phyloP scores from a whole-genome alignment of 2,888 invertebrate species.

The Perizoma affinitatum region DNA sequence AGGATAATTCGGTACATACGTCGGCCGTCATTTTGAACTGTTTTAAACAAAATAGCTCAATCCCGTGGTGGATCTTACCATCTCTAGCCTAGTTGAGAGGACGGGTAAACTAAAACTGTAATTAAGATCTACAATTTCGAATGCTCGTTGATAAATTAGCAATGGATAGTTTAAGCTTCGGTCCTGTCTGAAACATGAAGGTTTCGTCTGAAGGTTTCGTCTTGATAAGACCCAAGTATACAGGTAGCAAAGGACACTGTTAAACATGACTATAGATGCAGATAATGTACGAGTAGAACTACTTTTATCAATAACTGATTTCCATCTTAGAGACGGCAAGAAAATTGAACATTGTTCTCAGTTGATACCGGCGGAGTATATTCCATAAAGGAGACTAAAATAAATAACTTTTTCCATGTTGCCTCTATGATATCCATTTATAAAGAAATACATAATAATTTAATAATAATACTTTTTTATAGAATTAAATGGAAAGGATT shows the following conservation, averaged over 20 bases:
- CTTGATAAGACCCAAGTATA: conserved; percentile 13
- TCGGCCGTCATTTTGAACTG: too few relatives aligned
- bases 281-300: conserved; percentile 9
- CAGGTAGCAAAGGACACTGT: conserved; percentile 12
- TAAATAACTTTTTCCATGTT: too few relatives aligned
- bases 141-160: neutral
- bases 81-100: too few relatives aligned
- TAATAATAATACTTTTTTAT: too few relatives aligned
- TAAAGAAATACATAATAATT: too few relatives aligned
- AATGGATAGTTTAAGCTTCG: conserved; percentile 8
- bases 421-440: too few relatives aligned
- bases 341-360: neutral
- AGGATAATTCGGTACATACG: too few relatives aligned
- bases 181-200: conserved; percentile 13
- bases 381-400: too few relatives aligned
- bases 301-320: conserved; percentile 11
- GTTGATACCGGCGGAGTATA: neutral
- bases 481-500: too few relatives aligned
- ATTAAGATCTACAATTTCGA: neutral
- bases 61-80: too few relatives aligned
- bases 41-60: too few relatives aligned
- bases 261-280: conserved; percentile 6
- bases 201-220: conserved; percentile 9
- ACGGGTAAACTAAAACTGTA: neutral
- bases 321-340: conserved; percentile 1